Conservation (phyloP, 1,140 invertebrate species). For the Dendroctonus valens region DNA sequence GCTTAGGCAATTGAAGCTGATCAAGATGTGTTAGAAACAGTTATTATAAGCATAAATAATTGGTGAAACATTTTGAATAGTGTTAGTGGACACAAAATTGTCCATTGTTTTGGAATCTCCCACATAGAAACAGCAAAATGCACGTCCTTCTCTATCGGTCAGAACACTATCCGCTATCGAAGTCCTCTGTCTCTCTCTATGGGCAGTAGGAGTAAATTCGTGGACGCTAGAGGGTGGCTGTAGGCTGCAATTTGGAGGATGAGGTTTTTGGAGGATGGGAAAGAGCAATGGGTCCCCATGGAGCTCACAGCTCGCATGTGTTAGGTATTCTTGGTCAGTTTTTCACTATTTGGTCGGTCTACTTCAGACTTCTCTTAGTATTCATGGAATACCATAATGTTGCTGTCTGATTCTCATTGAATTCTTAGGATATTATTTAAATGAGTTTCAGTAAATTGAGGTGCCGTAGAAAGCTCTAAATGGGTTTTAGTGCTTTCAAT, state of each 20-base stretch:
- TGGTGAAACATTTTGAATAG: no score
- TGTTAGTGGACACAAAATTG: not conserved
- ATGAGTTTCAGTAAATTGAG: no score
- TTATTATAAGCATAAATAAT: no score
- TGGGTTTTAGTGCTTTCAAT: no score
- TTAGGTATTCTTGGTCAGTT: not conserved
- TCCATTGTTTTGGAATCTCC: not conserved
- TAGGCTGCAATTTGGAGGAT: slow-evolving; percentile 13
- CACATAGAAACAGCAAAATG: slow-evolving; percentile 9
- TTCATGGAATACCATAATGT: not conserved
- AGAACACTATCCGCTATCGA: slow-evolving; percentile 15
- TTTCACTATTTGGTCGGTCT: no score
- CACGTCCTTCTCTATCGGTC: slow-evolving; percentile 14
- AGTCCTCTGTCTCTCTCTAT: slow-evolving; percentile 17
- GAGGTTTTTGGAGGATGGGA: slow-evolving; percentile 17
- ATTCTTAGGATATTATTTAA: no score
- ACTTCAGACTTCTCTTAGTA: not conserved
- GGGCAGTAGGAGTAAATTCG: slow-evolving; percentile 20
- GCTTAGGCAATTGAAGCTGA: no score
- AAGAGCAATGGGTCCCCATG: slow-evolving; percentile 16
- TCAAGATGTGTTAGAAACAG: no score
- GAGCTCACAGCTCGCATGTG: slow-evolving; percentile 1
- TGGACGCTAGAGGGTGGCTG: slow-evolving; percentile 27
- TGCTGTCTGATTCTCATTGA: no score
- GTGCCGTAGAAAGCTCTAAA: no score